Evolutionary conservation across 2,113 vertebrate species (phyloP).

Genomic region (Tympanuchus pallidicinctus): DNA sequence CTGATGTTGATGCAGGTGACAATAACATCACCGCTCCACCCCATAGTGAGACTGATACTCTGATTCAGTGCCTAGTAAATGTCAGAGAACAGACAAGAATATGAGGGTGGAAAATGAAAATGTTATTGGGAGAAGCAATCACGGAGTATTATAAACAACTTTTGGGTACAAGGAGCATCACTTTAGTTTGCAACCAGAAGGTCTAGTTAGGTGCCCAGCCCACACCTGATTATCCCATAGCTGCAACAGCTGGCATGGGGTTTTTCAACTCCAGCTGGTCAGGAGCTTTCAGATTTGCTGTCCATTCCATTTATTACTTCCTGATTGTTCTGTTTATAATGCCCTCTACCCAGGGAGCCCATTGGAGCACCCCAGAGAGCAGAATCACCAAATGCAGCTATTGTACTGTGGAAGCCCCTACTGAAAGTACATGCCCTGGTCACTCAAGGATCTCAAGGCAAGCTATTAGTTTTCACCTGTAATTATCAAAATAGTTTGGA

Average conservation of each 20-base stretch:
- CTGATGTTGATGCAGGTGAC: not conserved
- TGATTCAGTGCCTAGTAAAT: not conserved
- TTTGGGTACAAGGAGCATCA: not conserved
- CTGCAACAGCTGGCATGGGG: not conserved
- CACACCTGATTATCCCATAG: not conserved
- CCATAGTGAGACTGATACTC: not conserved
- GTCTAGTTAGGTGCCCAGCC: not conserved
- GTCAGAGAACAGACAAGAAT: not conserved
- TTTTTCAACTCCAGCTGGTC: slow-evolving; percentile 17
- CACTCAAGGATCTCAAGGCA: not conserved
- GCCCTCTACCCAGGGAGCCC: not conserved
- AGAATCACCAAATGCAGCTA: not conserved
- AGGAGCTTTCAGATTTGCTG: slow-evolving; percentile 15
- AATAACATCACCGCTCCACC: not conserved
- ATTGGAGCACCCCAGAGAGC: not conserved
- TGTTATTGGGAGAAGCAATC: not conserved
- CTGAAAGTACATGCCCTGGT: not conserved
- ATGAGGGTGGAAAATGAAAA: not conserved
- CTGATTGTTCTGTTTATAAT: slow-evolving; percentile 49
- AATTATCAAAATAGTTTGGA: slow-evolving; percentile 39
- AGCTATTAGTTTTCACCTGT: slow-evolving; percentile 56
- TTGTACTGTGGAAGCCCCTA: not conserved
- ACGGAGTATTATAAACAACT: not conserved
- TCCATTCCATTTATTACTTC: slow-evolving; percentile 18
- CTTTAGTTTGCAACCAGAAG: not conserved